These are phyloP conservation scores for Emydoidea blandingii DNA, from an alignment of 2,797 vertebrate genomes.

Conservation along the genomic window DNA sequence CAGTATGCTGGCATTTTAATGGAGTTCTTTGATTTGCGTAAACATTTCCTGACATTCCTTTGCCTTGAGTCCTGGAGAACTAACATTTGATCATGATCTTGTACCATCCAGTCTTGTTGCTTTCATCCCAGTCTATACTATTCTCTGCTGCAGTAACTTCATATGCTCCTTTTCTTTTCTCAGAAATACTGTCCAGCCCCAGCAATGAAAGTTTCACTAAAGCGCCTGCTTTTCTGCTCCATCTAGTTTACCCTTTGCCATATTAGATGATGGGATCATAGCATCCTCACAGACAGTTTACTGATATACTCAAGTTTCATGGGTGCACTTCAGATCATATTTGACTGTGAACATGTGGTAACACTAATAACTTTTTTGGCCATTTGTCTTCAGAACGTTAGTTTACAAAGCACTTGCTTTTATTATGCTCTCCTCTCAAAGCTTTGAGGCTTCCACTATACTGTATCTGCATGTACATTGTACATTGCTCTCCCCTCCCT, in stretches of 20 bases:
- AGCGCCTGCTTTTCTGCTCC: background rate
- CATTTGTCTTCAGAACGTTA: background rate
- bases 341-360: background rate
- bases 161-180: background rate
- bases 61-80: background rate
- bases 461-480: background rate
- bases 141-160: background rate
- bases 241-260: background rate
- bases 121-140: background rate
- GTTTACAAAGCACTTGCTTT: background rate
- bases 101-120: background rate
- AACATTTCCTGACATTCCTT: background rate
- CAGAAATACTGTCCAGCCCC: background rate
- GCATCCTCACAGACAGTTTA: background rate
- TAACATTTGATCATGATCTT: background rate
- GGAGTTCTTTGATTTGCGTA: background rate
- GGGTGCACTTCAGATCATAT: background rate
- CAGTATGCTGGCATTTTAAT: background rate
- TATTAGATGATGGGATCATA: background rate
- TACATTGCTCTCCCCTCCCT: background rate
- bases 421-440: background rate
- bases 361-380: background rate
- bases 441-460: background rate
- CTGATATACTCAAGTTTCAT: background rate
- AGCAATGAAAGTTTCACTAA: background rate